Base-by-base conservation (phyloP, 2,113 vertebrate genomes). In the Coptodon rendalli region DNA sequence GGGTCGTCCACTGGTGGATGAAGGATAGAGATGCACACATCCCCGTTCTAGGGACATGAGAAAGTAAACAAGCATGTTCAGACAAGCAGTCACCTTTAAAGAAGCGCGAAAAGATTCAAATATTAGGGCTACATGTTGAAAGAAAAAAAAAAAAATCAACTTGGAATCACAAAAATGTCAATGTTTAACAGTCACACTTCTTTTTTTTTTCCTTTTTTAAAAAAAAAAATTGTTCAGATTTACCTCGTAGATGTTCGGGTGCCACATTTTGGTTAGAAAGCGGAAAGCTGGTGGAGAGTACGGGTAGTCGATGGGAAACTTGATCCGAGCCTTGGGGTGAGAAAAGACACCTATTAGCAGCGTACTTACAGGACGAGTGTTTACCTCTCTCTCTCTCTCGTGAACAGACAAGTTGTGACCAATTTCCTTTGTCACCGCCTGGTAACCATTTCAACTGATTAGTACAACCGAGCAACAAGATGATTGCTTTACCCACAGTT, bases 211-310 rank as follows among this genome's bases (percentile, higher is more conserved):
- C 0, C 5, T 19, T 40, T 19, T 3, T 3, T 2, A 22, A 22
- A 22, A 22, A 22, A 22, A 22, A 22, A 22, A 6, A 53, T 8
- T 3, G 16, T 45, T 82, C 6, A 11, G 2, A 27, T 48, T 89
- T 93, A 98, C 98, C 98, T 99, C 98, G 0, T 99, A 99, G 93
- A 99, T 99, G 95, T 99, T 99, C 54, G 98, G 98, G 92, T 99
- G 98, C 98, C 98, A 99, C 98, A 99, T 99, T 94, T 99, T 99
- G 91, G 98, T 99, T 83, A 99, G 95, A 92, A 99, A 99, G 40
- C 98, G 96, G 86, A 99, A 99, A 52, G 98, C 97, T 1, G 98
- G 98, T 2, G 98, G 98, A n/a, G 98, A 98, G 93, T 99, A 99
- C 0, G 98, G 98, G 80, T 99, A 99, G 93, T 99, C 98, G 0